phyloP scores from a whole-genome alignment of 2,113 vertebrate species.

The Anhinga rufa region DNA sequence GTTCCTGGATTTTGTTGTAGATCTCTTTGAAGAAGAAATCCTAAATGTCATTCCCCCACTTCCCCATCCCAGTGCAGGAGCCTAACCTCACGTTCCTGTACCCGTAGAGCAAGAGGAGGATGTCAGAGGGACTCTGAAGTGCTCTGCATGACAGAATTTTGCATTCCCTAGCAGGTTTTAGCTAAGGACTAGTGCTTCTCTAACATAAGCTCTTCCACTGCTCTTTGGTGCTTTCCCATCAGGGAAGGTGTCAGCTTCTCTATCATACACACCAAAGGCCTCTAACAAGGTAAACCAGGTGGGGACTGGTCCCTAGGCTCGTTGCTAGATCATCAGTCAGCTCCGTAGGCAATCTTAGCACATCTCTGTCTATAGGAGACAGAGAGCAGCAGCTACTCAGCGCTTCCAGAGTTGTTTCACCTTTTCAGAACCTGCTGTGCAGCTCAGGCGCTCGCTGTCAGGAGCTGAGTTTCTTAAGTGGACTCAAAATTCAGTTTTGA shows the following conservation, averaged over 20 bases:
- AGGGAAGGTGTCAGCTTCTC: background rate
- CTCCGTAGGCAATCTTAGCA: background rate
- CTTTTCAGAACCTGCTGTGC: background rate
- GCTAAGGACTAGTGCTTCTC: background rate
- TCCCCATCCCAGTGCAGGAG: background rate
- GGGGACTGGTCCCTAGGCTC: background rate
- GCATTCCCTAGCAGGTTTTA: background rate
- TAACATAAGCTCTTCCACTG: background rate
- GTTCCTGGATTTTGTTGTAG: background rate
- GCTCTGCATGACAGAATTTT: background rate
- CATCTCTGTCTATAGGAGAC: background rate
- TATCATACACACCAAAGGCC: background rate
- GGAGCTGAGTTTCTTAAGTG: background rate
- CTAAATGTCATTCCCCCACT: background rate
- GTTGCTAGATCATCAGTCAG: background rate
- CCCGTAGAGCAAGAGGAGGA: background rate
- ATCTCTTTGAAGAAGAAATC: background rate
- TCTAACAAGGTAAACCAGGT: background rate
- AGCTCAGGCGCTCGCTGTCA: background rate
- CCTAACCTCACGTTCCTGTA: background rate
- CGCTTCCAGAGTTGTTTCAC: background rate
- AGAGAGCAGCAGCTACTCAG: background rate
- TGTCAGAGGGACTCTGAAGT: background rate
- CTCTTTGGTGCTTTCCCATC: background rate
- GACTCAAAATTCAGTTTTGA: background rate